phyloP scores from a whole-genome alignment of 2,113 vertebrate species.

The Perca flavescens region DNA sequence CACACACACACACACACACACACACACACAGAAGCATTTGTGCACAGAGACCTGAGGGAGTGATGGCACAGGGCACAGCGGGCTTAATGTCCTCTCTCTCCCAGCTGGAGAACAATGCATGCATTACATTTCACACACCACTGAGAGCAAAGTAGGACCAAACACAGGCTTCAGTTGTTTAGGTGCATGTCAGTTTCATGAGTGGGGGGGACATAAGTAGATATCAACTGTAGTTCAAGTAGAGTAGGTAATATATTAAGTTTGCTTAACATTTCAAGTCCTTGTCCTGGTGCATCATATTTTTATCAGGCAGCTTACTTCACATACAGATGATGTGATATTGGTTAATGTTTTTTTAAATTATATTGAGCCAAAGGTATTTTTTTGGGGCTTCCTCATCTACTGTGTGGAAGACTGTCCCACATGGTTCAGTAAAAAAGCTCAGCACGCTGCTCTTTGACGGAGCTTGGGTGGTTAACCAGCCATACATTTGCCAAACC shows the following conservation, averaged over 20 bases:
- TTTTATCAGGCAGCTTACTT: not conserved
- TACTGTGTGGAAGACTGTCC: not conserved
- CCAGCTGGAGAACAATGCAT: conserved; percentile 53
- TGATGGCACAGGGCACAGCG: conserved; percentile 24
- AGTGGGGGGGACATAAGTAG: not conserved
- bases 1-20: not conserved
- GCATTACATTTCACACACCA: conserved; percentile 25
- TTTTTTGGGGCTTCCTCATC: not conserved
- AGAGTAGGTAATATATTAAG: not conserved
- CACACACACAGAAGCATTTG: conserved; percentile 12
- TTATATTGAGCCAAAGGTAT: not conserved
- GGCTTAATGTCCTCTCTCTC: conserved; percentile 13
- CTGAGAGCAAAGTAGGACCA: conserved; percentile 4
- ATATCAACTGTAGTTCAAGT: conserved; percentile 9
- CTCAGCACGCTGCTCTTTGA: not conserved
- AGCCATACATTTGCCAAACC: too few species aligned
- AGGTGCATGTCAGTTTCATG: not conserved
- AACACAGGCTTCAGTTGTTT: not conserved
- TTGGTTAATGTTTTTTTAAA: not conserved
- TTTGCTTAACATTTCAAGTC: not conserved
- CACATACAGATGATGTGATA: not conserved
- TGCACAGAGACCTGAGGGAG: conserved; percentile 36
- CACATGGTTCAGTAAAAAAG: not conserved
- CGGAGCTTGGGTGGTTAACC: too few species aligned
- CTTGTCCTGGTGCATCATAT: not conserved